phyloP scores from a whole-genome alignment of 2,888 invertebrate species.

The Erebia ligea region DNA sequence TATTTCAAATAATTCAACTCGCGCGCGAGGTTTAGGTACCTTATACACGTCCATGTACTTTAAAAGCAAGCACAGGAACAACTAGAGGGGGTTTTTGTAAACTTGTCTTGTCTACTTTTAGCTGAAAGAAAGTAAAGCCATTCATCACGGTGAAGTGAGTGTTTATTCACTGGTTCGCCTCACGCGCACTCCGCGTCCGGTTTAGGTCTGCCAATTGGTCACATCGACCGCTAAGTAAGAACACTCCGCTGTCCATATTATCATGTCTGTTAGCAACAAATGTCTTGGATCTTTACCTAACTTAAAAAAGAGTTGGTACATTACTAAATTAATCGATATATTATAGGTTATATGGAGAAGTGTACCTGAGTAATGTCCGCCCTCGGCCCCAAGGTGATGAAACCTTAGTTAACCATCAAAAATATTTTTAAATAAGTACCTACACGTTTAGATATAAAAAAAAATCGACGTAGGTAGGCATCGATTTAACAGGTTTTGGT shows the following conservation, averaged over 20 bases:
- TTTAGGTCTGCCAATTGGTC: conserved; percentile 73
- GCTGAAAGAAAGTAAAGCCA: conserved; percentile 76
- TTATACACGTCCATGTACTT: not conserved
- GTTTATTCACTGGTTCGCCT: conserved; percentile 67
- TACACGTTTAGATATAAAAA: too few relatives aligned
- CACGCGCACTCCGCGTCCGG: conserved; percentile 67
- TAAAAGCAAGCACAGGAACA: not conserved
- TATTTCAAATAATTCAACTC: too few relatives aligned
- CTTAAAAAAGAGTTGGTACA: too few relatives aligned
- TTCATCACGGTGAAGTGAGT: conserved; percentile 59
- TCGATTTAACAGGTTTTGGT: too few relatives aligned
- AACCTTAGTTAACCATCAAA: too few relatives aligned
- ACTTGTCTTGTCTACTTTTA: conserved; percentile 48
- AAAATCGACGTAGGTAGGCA: too few relatives aligned
- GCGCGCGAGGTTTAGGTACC: too few relatives aligned
- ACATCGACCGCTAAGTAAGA: conserved; percentile 77
- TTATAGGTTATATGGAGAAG: too few relatives aligned
- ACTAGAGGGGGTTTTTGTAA: not conserved
- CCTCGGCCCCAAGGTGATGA: too few relatives aligned
- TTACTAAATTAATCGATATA: too few relatives aligned
- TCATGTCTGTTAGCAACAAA: conserved; percentile 42
- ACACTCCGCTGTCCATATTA: conserved; percentile 53
- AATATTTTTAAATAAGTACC: too few relatives aligned
- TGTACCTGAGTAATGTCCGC: too few relatives aligned
- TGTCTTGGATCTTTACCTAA: conserved; percentile 21